These are phyloP conservation scores for Vanessa atalanta DNA, from an alignment of 1,140 invertebrate species.

Conservation along the genomic window DNA sequence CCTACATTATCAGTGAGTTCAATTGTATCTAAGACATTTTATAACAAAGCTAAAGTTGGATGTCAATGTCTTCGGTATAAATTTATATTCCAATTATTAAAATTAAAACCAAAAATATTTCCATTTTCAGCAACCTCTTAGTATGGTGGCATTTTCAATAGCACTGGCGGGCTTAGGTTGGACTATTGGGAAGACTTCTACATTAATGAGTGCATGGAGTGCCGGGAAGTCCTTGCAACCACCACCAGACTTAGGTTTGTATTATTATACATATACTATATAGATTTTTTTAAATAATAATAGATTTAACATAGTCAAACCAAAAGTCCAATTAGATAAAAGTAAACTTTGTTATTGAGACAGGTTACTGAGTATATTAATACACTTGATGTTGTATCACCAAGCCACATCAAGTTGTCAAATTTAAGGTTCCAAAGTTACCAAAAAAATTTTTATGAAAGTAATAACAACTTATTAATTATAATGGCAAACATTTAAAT, in stretches of 20 bases:
- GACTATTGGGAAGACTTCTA: slow-evolving; percentile 66
- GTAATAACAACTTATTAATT: too few relatives aligned
- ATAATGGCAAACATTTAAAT: background rate
- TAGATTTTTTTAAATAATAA: too few relatives aligned
- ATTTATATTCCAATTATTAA: too few relatives aligned
- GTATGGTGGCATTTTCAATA: slow-evolving; percentile 73
- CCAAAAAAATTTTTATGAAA: too few relatives aligned
- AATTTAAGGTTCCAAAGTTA: too few relatives aligned
- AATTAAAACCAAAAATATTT: background rate
- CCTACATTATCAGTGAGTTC: slow-evolving; percentile 85
- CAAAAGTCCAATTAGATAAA: too few relatives aligned
- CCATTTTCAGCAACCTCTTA: slow-evolving; percentile 67
- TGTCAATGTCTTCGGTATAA: background rate
- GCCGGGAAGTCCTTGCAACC: slow-evolving; percentile 67
- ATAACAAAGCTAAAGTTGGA: background rate
- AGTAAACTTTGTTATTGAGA: too few relatives aligned
- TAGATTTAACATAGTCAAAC: too few relatives aligned
- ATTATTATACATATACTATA: too few relatives aligned
- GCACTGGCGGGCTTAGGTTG: slow-evolving; percentile 67
- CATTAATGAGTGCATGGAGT: slow-evolving; percentile 61
- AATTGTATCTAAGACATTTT: background rate
- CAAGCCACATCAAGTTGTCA: too few relatives aligned
- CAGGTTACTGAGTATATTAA: too few relatives aligned
- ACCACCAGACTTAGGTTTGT: slow-evolving; percentile 44
- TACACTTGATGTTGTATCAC: too few relatives aligned